These are phyloP conservation scores for Cephus pulcher DNA, from an alignment of 2,888 invertebrate genomes.

Conservation along the genomic window DNA sequence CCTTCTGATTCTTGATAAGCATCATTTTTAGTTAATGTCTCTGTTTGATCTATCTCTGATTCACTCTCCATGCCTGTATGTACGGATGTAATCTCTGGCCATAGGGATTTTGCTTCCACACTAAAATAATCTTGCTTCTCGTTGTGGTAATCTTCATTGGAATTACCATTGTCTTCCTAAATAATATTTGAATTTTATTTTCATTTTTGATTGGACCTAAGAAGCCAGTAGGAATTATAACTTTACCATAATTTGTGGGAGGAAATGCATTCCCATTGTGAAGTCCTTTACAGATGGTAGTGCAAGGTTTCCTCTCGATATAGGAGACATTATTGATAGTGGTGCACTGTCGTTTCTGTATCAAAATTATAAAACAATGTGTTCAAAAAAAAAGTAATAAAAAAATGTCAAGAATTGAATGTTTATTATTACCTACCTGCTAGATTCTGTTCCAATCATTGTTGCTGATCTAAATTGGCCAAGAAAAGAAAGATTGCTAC, in stretches of 20 bases:
- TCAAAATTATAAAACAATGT: background rate
- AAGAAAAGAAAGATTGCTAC: slow-evolving; percentile 38
- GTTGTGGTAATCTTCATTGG: slow-evolving; percentile 16
- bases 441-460: slow-evolving; percentile 30
- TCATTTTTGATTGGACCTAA: background rate
- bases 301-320: slow-evolving; percentile 18
- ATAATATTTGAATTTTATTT: slow-evolving; percentile 5
- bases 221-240: background rate
- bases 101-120: slow-evolving; percentile 38
- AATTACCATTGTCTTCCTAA: background rate
- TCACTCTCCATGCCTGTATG: slow-evolving; percentile 21
- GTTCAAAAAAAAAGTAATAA: background rate
- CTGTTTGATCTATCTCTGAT: slow-evolving; percentile 25
- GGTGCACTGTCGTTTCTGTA: slow-evolving; percentile 18
- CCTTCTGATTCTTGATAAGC: background rate
- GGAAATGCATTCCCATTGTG: slow-evolving; percentile 32
- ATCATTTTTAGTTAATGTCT: slow-evolving; percentile 15
- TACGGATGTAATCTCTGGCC: slow-evolving; percentile 16
- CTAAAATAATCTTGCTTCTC: slow-evolving; percentile 33
- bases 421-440: slow-evolving; percentile 32
- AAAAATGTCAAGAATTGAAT: slow-evolving; percentile 1
- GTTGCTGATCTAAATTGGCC: slow-evolving; percentile 35
- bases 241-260: slow-evolving; percentile 35
- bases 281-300: slow-evolving; percentile 18
- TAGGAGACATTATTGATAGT: slow-evolving; percentile 15